phyloP scores from a whole-genome alignment of 2,888 invertebrate genomes.

The Synergus laeviventris region DNA sequence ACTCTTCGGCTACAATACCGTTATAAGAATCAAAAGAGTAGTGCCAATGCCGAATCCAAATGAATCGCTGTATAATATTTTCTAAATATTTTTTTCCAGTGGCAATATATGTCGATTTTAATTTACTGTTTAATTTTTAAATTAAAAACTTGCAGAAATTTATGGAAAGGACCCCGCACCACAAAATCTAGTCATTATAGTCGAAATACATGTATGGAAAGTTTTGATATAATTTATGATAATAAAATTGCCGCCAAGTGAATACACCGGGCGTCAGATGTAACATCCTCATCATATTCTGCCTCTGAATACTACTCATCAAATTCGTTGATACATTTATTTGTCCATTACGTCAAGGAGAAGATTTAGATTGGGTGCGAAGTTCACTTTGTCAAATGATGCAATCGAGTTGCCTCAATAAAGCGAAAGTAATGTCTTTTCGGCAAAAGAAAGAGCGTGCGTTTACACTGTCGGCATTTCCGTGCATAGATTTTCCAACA shows the following conservation, averaged over 20 bases:
- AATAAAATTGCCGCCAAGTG: constrained; percentile 66
- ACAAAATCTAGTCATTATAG: background rate
- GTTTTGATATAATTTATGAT: constrained; percentile 2
- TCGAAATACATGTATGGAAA: too few relatives aligned
- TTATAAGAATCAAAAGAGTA: constrained; percentile 10
- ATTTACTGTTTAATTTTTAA: too few relatives aligned
- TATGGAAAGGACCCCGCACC: too few relatives aligned
- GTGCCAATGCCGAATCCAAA: constrained; percentile 11
- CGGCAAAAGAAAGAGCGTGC: constrained; percentile 48
- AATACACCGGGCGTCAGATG: constrained; percentile 45
- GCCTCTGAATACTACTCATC: background rate
- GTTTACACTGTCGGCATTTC: constrained; percentile 41
- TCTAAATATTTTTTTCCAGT: background rate
- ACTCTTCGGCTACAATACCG: constrained; percentile 46
- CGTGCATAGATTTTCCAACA: constrained; percentile 49
- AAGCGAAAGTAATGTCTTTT: constrained; percentile 39
- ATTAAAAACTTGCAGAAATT: too few relatives aligned
- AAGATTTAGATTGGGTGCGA: constrained; percentile 10
- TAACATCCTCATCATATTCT: constrained; percentile 1
- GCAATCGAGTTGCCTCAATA: background rate
- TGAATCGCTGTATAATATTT: background rate
- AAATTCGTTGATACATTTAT: constrained; percentile 18
- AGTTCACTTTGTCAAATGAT: constrained; percentile 18
- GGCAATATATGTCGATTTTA: too few relatives aligned
- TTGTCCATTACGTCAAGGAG: background rate